Percentiles rank a stretch among this genome's conserved stretches.
phyloP scores from a whole-genome alignment of 2,113 vertebrate species.

The Daboia siamensis region DNA sequence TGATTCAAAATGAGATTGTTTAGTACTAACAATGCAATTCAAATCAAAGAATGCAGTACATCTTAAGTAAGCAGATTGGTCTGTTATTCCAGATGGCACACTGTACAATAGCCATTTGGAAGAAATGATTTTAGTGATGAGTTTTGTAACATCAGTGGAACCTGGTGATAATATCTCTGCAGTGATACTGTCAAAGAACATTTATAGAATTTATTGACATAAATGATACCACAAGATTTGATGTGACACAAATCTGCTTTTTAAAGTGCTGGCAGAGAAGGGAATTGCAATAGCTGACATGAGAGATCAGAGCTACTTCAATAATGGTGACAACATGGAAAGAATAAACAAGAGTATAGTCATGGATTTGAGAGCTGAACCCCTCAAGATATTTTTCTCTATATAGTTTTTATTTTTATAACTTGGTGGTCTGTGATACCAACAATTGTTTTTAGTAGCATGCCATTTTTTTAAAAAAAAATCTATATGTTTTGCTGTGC shows the following conservation, averaged over 20 bases:
- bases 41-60: neutral
- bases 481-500: neutral
- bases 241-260: neutral
- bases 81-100: neutral
- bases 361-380: neutral
- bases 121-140: neutral
- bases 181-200: neutral
- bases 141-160: neutral
- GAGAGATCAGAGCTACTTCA: neutral
- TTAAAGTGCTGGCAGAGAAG: neutral
- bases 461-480: neutral
- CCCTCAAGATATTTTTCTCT: neutral
- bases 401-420: neutral
- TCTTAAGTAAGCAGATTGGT: neutral
- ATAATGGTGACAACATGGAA: neutral
- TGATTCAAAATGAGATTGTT: neutral
- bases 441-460: neutral
- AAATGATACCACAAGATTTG: neutral
- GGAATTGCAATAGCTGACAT: neutral
- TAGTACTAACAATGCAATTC: neutral
- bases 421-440: neutral
- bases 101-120: neutral
- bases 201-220: neutral
- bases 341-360: neutral
- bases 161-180: neutral